phyloP scores from a whole-genome alignment of 2,113 vertebrate species.

The Phylloscopus trochilus region DNA sequence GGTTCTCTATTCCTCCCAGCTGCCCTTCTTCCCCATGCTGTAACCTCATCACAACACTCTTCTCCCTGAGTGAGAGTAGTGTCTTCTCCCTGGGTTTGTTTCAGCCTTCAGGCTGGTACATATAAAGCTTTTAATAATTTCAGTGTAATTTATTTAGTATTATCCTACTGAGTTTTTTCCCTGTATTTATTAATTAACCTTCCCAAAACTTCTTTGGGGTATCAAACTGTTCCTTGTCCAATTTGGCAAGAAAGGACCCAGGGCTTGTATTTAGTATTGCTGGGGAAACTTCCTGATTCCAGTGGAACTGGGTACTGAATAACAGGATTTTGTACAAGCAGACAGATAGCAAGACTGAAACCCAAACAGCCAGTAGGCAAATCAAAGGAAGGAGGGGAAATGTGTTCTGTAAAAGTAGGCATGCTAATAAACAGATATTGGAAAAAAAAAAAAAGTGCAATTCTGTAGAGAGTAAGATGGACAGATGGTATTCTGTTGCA shows the following conservation, averaged over 20 bases:
- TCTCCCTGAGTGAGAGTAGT: too few species aligned
- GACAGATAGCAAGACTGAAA: not conserved
- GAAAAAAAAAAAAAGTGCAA: not conserved
- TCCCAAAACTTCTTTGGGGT: not conserved
- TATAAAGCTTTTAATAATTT: not conserved
- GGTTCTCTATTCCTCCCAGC: not conserved
- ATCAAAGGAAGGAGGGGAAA: not conserved
- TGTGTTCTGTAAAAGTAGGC: not conserved
- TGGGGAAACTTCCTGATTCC: not conserved
- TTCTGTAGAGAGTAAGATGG: not conserved
- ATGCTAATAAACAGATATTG: not conserved
- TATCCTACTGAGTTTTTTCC: not conserved
- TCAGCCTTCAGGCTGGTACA: not conserved
- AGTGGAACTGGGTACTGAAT: not conserved
- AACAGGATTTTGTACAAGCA: not conserved
- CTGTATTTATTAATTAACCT: not conserved
- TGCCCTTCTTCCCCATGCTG: not conserved
- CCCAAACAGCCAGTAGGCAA: not conserved
- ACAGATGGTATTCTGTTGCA: not conserved
- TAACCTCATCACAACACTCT: not conserved
- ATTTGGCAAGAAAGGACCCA: not conserved
- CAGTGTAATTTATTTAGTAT: not conserved
- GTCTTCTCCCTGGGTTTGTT: not conserved
- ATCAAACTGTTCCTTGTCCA: not conserved
- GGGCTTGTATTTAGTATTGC: not conserved